phyloP scores from a whole-genome alignment of 2,888 invertebrate genomes.

The Tiphia femorata region DNA sequence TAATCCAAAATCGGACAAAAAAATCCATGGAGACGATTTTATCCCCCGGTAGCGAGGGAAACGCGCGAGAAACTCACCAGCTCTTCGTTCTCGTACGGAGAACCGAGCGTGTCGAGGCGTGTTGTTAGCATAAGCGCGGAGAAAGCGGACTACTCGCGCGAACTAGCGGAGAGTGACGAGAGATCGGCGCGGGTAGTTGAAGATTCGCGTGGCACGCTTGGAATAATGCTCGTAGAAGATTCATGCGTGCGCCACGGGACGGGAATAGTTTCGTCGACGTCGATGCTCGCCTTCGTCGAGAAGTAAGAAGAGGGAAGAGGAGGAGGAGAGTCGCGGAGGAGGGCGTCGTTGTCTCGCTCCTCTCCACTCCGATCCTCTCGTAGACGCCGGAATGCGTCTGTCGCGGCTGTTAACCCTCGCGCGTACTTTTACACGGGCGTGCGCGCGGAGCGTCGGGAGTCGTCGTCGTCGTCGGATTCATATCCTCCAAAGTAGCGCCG shows the following conservation, averaged over 20 bases:
- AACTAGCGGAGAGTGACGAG: slow-evolving; percentile 8
- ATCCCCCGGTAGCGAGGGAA: not conserved
- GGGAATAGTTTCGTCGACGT: slow-evolving; percentile 48
- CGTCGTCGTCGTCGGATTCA: slow-evolving; percentile 2
- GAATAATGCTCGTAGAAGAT: too few relatives aligned
- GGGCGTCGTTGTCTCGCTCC: not conserved
- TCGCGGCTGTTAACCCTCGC: slow-evolving; percentile 36
- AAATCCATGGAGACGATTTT: not conserved
- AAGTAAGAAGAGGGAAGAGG: not conserved
- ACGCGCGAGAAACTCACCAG: not conserved
- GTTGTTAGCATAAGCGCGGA: too few relatives aligned
- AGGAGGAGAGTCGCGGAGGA: not conserved
- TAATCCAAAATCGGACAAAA: too few relatives aligned
- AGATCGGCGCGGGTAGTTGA: slow-evolving; percentile 10
- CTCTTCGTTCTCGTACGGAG: slow-evolving; percentile 3
- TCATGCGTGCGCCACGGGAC: slow-evolving; percentile 39
- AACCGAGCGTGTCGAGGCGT: slow-evolving; percentile 1
- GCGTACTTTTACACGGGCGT: not conserved
- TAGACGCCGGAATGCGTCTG: slow-evolving; percentile 37
- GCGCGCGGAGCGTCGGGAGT: slow-evolving; percentile 3
- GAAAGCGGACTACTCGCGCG: too few relatives aligned
- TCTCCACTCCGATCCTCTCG: slow-evolving; percentile 13
- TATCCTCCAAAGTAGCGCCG: slow-evolving; percentile 23
- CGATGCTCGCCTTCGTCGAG: not conserved
- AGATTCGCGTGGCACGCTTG: slow-evolving; percentile 15